Evolutionary conservation across 2,113 vertebrate genomes (phyloP).

Genomic region (Sturnira hondurensis): DNA sequence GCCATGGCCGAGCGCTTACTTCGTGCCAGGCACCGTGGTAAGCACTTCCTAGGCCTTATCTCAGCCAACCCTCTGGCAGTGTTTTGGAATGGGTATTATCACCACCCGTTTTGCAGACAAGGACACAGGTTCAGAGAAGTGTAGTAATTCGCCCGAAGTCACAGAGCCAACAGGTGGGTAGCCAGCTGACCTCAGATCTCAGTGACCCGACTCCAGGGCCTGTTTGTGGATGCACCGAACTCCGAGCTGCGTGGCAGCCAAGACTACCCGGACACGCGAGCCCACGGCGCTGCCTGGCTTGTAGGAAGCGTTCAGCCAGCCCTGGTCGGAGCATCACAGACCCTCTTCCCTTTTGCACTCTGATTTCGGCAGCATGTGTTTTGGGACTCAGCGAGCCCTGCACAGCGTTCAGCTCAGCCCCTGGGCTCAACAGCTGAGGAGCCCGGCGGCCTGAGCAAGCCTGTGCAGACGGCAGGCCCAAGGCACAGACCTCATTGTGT

Average conservation of each 20-base stretch:
- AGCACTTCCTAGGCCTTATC: background rate
- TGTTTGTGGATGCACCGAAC: background rate
- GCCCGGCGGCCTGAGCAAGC: background rate
- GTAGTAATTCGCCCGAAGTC: background rate
- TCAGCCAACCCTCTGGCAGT: background rate
- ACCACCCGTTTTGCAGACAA: background rate
- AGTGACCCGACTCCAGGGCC: background rate
- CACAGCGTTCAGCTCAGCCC: background rate
- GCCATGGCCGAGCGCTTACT: background rate
- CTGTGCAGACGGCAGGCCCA: background rate
- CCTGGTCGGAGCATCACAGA: too few relatives aligned
- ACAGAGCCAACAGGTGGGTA: background rate
- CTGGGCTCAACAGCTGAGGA: background rate
- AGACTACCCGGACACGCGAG: too few relatives aligned
- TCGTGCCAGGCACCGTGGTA: too few relatives aligned
- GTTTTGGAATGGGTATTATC: background rate
- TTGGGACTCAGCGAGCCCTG: background rate
- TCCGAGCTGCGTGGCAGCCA: rapidly evolving
- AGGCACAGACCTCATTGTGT: background rate
- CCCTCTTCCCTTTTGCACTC: background rate
- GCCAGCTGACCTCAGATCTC: background rate
- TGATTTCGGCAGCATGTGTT: background rate
- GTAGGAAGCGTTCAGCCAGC: background rate
- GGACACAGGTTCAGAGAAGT: background rate
- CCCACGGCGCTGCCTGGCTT: background rate